Conservation (phyloP, 1,140 invertebrate genomes). For the Musca domestica region DNA sequence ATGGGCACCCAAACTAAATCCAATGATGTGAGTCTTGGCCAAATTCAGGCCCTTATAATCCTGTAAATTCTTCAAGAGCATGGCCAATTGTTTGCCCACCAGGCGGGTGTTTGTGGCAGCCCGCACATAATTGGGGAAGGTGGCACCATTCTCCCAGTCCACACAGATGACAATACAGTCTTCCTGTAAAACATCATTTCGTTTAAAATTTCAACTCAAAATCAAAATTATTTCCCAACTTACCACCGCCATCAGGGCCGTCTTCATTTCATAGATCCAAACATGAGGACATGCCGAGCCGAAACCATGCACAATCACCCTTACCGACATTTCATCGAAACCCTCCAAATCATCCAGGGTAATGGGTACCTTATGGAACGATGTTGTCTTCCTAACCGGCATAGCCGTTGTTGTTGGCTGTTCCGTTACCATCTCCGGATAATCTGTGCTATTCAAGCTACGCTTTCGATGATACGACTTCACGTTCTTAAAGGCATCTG, state of each 20-base stretch:
- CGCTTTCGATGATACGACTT: conserved; percentile 55
- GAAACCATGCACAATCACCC: conserved; percentile 93
- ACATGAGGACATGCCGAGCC: conserved; percentile 84
- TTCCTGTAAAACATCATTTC: conserved; percentile 69
- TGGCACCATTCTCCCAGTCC: conserved; percentile 90
- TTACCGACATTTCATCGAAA: conserved; percentile 63
- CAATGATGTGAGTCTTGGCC: conserved; percentile 80
- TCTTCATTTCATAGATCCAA: conserved; percentile 92
- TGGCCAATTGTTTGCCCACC: conserved; percentile 85
- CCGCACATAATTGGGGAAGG: conserved; percentile 88
- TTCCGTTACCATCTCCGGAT: not conserved
- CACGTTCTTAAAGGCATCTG: conserved; percentile 51
- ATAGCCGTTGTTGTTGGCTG: not conserved
- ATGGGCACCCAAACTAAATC: conserved; percentile 88
- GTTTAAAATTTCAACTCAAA: not conserved
- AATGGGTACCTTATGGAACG: conserved; percentile 17
- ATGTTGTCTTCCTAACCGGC: not conserved
- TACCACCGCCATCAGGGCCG: conserved; percentile 82
- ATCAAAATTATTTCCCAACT: conserved; percentile 43
- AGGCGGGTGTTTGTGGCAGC: conserved; percentile 90
- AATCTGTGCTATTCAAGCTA: conserved; percentile 58
- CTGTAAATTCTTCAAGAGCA: conserved; percentile 61
- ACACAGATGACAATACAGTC: conserved; percentile 89
- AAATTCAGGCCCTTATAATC: conserved; percentile 49
- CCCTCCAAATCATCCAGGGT: conserved; percentile 47